phyloP scores from a whole-genome alignment of 2,797 vertebrate genomes.

The Anisognathus igniventris region DNA sequence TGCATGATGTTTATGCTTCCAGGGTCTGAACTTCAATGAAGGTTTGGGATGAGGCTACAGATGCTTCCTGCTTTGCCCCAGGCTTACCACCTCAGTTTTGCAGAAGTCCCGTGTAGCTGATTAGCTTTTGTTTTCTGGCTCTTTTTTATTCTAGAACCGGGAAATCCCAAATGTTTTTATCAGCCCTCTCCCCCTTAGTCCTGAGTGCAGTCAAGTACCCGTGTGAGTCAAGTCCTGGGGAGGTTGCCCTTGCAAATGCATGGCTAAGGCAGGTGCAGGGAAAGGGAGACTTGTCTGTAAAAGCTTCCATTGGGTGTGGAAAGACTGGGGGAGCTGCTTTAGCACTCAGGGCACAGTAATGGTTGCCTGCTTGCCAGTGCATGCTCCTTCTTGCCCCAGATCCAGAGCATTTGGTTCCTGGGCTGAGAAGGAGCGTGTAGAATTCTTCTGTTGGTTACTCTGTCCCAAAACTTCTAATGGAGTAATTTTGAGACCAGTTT shows the following conservation, averaged over 20 bases:
- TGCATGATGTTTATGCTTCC: neutral
- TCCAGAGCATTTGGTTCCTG: neutral
- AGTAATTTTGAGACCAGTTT: neutral
- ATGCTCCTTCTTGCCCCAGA: neutral
- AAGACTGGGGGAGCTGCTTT: neutral
- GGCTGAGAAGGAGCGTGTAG: neutral
- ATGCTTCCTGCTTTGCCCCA: neutral
- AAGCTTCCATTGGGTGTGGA: neutral
- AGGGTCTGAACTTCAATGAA: neutral
- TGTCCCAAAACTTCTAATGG: neutral
- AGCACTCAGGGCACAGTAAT: neutral
- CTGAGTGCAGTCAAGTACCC: neutral
- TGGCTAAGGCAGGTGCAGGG: accelerated
- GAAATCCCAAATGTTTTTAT: neutral
- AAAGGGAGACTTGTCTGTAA: neutral
- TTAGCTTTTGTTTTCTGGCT: neutral
- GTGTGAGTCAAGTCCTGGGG: neutral
- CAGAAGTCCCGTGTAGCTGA: neutral
- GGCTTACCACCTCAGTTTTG: neutral
- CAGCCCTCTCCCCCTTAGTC: neutral
- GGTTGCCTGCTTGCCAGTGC: neutral
- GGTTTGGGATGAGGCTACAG: neutral
- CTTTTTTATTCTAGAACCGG: neutral
- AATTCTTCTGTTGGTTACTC: neutral
- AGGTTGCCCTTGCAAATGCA: neutral